Conservation (phyloP, 2,888 invertebrate genomes). For the Drosophila leonis region DNA sequence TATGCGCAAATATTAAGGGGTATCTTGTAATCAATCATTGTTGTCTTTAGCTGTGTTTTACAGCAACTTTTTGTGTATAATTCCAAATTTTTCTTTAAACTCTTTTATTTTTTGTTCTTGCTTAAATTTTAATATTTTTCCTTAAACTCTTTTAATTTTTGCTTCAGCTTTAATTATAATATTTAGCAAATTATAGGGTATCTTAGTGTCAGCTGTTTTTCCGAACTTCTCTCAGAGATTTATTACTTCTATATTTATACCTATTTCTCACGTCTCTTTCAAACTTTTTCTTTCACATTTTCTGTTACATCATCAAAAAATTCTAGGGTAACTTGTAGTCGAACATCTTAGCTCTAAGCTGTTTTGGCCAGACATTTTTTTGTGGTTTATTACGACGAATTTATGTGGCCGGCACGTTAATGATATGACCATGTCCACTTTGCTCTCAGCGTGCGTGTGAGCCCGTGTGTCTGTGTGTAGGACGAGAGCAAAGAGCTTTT, state of each 20-base stretch:
- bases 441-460: background rate
- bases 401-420: conserved; percentile 72
- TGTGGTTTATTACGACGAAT: conserved; percentile 43
- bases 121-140: too few relatives aligned
- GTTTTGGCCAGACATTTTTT: conserved; percentile 21
- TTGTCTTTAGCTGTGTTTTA: too few relatives aligned
- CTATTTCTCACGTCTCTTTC: too few relatives aligned
- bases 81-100: too few relatives aligned
- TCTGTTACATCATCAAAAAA: background rate
- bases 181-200: background rate
- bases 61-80: too few relatives aligned
- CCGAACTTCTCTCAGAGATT: background rate
- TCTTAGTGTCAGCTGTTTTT: background rate
- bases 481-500: conserved; percentile 28
- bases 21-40: too few relatives aligned
- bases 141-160: too few relatives aligned
- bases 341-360: background rate
- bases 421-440: conserved; percentile 62
- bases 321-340: conserved; percentile 7
- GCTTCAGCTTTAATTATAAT: too few relatives aligned
- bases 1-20: too few relatives aligned
- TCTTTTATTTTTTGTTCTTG: too few relatives aligned
- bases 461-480: background rate
- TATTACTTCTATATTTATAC: too few relatives aligned
- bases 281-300: too few relatives aligned